phyloP scores from a whole-genome alignment of 1,140 invertebrate genomes.

The Drosophila equinoxialis region DNA sequence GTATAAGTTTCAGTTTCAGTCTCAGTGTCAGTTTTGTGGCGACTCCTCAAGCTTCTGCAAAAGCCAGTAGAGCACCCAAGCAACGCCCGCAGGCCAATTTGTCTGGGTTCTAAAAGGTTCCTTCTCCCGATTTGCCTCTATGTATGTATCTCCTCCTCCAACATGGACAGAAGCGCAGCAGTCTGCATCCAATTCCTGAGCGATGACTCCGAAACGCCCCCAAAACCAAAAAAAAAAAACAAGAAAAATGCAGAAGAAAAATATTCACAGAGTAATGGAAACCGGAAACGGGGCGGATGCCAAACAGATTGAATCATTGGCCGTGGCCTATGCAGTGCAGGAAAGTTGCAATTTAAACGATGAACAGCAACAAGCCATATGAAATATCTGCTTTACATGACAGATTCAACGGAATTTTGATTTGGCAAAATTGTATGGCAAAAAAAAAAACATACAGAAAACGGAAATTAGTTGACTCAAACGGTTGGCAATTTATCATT shows the following conservation, averaged over 20 bases:
- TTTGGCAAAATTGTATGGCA: slow-evolving; percentile 63
- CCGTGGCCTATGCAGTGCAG: slow-evolving; percentile 42
- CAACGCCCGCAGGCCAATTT: slow-evolving; percentile 55
- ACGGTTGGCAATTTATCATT: slow-evolving; percentile 60
- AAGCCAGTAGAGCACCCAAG: slow-evolving; percentile 59
- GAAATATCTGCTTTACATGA: slow-evolving; percentile 52
- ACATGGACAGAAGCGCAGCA: slow-evolving; percentile 47
- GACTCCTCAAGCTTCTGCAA: slow-evolving; percentile 23
- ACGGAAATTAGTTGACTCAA: slow-evolving; percentile 67
- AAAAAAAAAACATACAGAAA: slow-evolving; percentile 33
- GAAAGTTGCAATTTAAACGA: slow-evolving; percentile 61
- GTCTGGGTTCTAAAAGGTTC: slow-evolving; percentile 35
- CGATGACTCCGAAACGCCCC: slow-evolving; percentile 72
- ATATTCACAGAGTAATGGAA: slow-evolving; percentile 52
- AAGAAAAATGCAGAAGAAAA: slow-evolving; percentile 1
- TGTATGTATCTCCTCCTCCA: slow-evolving; percentile 6
- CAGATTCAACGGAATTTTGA: slow-evolving; percentile 71
- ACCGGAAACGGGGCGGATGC: slow-evolving; percentile 80
- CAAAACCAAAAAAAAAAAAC: slow-evolving; percentile 30
- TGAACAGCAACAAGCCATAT: neutral
- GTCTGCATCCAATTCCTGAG: slow-evolving; percentile 65
- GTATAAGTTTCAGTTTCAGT: neutral
- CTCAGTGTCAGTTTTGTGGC: slow-evolving; percentile 4
- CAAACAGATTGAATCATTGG: slow-evolving; percentile 79
- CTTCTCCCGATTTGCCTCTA: slow-evolving; percentile 2